phyloP scores from a whole-genome alignment of 2,797 vertebrate species.

The Sebastolobus alascanus region DNA sequence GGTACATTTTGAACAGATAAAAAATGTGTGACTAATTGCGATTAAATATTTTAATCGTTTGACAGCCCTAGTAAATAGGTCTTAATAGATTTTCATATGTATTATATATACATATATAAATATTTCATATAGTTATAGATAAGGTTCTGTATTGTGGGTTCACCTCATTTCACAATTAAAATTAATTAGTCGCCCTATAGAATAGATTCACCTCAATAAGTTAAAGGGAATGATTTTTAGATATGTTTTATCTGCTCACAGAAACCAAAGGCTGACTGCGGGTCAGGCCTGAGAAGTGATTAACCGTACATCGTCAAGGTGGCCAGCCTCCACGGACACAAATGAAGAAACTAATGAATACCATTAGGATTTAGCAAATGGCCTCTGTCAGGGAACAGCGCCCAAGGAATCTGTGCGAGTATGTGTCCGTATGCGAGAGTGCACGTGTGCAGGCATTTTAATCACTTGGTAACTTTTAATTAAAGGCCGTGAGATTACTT shows the following conservation, averaged over 20 bases:
- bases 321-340: constrained; percentile 60
- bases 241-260: constrained; percentile 41
- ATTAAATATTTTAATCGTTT: too few relatives aligned
- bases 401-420: constrained; percentile 31
- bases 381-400: constrained; percentile 71
- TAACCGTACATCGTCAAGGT: constrained; percentile 64
- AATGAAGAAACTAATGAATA: constrained; percentile 83
- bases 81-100: too few relatives aligned
- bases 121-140: not conserved
- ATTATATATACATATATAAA: not conserved
- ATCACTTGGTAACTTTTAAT: constrained; percentile 73
- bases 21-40: too few relatives aligned
- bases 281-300: constrained; percentile 68
- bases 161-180: not conserved
- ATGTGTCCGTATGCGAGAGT: constrained; percentile 39
- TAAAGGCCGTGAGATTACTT: constrained; percentile 67
- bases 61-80: too few relatives aligned
- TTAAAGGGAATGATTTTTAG: not conserved
- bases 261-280: constrained; percentile 40
- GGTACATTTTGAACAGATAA: too few relatives aligned
- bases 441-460: constrained; percentile 54
- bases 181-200: not conserved
- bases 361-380: constrained; percentile 83
- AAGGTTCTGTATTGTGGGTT: not conserved
- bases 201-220: not conserved